Conservation (phyloP, 2,797 vertebrate species). For the Trichosurus vulpecula region DNA sequence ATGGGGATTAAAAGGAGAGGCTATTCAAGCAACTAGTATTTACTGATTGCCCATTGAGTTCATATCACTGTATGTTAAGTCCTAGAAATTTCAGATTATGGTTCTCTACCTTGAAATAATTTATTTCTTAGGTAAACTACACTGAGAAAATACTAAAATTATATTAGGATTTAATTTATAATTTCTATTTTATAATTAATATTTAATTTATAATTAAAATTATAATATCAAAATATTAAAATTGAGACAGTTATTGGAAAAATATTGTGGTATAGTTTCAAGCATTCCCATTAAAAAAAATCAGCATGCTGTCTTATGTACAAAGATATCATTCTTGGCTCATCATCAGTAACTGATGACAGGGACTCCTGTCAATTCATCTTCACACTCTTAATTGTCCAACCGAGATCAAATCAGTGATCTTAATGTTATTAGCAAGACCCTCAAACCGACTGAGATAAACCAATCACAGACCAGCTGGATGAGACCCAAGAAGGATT, state of each 20-base stretch:
- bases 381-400: background rate
- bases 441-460: conserved; percentile 37
- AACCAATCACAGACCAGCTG: background rate
- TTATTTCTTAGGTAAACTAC: background rate
- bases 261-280: background rate
- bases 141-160: too few species aligned
- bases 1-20: background rate
- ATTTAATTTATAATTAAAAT: too few species aligned
- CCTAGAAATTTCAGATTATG: background rate
- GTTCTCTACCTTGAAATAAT: background rate
- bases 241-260: background rate
- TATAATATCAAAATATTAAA: too few species aligned
- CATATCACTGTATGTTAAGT: background rate
- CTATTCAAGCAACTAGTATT: background rate
- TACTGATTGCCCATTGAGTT: background rate
- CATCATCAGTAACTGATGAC: background rate
- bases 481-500: background rate
- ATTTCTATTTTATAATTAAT: too few species aligned
- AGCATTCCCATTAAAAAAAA: background rate
- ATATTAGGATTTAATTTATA: too few species aligned
- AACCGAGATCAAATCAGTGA: background rate
- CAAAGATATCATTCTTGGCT: background rate
- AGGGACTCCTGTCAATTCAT: background rate
- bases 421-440: background rate
- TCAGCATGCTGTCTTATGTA: background rate